Base-by-base conservation (phyloP, 92 coral and sea anemone genomes). In the Phymanthus crucifer region DNA sequence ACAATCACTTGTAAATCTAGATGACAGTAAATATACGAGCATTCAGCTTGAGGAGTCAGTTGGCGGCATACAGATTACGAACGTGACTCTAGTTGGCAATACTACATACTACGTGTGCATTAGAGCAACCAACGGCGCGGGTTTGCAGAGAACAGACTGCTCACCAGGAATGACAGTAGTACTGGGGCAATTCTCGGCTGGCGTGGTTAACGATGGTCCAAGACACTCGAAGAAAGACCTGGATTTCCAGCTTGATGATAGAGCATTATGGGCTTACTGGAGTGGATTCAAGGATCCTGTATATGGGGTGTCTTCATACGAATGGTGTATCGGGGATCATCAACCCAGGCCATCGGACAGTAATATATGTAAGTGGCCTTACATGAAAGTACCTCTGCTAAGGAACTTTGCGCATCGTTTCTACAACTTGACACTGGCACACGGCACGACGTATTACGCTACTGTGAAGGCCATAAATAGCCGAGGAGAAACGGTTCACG, bases 251-350 rank as follows among this genome's bases (percentile, higher is more conserved):
- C 89, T 90, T 24, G 94, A 93, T 47, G 91, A 93, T 57, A 76
- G 76, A 66, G 92, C 97, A 6, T 86, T 93, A 31, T 90, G 97
- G 97, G 92, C 91, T 19, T 88, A 87, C 81, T 93, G 97, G 97
- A 56, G 61, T 47, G 97, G 90, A 4, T 93, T 93, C 32, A 76
- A 90, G 79, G 97, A 93, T 58, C 94, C 91, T 11, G 83, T 90
- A 17, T 90, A 76, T 66, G 92, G 92, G 2, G 69, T 93, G 24
- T 72, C 83, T 27, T 38, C 77, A 8, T 93, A 90, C 61, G 85
- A 84, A 45, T 93, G 97, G 97, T 93, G 97, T 52, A 82, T 87
- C 13, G 88, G 97, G 31, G 83, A 82, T 58, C 82, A 54, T 26
- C 88, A 66, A 32, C 90, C 86, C 1, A 45, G 17, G 1, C 69